phyloP scores from a whole-genome alignment of 1,140 invertebrate species.

The Caenorhabditis latens region DNA sequence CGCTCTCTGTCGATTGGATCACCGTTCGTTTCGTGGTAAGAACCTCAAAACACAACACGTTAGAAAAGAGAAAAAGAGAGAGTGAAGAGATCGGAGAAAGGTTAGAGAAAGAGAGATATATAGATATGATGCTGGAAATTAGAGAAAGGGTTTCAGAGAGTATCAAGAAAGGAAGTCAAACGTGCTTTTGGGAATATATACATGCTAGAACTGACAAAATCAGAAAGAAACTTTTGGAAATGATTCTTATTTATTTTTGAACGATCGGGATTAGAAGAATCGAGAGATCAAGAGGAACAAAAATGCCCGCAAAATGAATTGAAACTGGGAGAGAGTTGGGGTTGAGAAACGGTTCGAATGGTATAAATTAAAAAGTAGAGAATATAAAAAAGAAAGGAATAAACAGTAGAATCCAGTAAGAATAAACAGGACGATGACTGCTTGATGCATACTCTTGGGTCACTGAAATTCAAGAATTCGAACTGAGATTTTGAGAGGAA shows the following conservation, averaged over 20 bases:
- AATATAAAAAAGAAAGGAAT: conserved; percentile 32
- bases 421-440: background rate
- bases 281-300: conserved; percentile 13
- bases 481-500: background rate
- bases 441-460: conserved; percentile 30
- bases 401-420: conserved; percentile 11
- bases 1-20: conserved; percentile 25
- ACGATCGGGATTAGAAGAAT: conserved; percentile 23
- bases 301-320: conserved; percentile 35
- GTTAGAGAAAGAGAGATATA: conserved; percentile 6
- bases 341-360: background rate
- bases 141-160: background rate
- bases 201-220: background rate
- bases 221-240: background rate
- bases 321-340: background rate
- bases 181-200: background rate
- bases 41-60: conserved; percentile 53
- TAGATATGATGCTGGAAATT: conserved; percentile 14
- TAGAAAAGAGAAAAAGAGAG: background rate
- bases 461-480: conserved; percentile 17
- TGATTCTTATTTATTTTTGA: conserved; percentile 2
- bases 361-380: conserved; percentile 16
- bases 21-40: conserved; percentile 33
- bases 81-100: background rate
- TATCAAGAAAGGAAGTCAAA: background rate